Percentiles rank a stretch among this genome's conserved stretches.
phyloP scores from a whole-genome alignment of 2,113 vertebrate species.

The Neodontobutis hainanensis region DNA sequence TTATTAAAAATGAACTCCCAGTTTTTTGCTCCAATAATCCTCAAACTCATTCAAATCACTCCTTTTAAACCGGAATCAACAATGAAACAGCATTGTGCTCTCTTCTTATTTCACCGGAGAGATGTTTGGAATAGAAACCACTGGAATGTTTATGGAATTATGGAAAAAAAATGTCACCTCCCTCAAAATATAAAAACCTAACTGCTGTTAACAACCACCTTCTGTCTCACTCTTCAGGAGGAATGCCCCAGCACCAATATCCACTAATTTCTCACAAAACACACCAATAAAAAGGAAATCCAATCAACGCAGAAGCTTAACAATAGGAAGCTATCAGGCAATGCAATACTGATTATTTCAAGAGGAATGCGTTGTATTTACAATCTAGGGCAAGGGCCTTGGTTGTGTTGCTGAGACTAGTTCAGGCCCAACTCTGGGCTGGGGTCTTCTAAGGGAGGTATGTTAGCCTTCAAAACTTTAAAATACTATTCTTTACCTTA shows the following conservation, averaged over 20 bases:
- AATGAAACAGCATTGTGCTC: background rate
- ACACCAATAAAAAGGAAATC: slow-evolving; percentile 34
- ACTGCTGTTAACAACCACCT: slow-evolving; percentile 20
- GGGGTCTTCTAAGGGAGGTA: background rate
- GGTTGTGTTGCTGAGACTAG: background rate
- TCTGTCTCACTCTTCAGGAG: slow-evolving; percentile 27
- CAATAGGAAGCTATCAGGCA: slow-evolving; percentile 6
- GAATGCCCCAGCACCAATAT: slow-evolving; percentile 24
- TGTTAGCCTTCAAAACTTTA: slow-evolving; percentile 8
- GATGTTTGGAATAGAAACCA: slow-evolving; percentile 46
- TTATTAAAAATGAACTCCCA: slow-evolving; percentile 24
- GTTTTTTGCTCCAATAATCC: background rate
- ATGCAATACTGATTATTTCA: background rate
- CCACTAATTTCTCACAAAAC: slow-evolving; percentile 2
- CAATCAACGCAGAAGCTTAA: slow-evolving; percentile 30
- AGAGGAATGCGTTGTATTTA: slow-evolving; percentile 6
- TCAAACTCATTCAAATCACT: slow-evolving; percentile 3
- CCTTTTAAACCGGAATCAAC: slow-evolving; percentile 9
- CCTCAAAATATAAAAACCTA: slow-evolving; percentile 2
- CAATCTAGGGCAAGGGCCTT: background rate
- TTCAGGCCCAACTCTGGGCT: slow-evolving; percentile 17
- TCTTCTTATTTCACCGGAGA: background rate
- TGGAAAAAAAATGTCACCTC: background rate
- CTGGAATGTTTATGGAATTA: slow-evolving; percentile 59
- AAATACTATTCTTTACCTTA: background rate